Conservation (phyloP, 2,888 invertebrate species). For the Poecilobothrus nobilitatus region DNA sequence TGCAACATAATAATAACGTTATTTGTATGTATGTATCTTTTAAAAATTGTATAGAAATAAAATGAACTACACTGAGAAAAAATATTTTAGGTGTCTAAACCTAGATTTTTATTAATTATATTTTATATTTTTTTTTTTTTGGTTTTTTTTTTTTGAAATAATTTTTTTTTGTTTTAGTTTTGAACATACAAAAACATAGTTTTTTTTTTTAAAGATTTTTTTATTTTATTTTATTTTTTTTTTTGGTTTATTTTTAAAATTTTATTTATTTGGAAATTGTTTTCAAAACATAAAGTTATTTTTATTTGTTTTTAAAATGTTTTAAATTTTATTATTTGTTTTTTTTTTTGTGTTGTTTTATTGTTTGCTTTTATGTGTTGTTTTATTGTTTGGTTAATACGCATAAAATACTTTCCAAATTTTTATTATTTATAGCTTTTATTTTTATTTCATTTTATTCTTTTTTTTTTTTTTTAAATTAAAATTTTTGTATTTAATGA, state of each 20-base stretch:
- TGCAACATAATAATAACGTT: no score
- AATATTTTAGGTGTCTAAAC: constrained; percentile 4
- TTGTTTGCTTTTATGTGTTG: neutral
- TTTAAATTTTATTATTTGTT: neutral
- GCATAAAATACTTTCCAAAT: neutral
- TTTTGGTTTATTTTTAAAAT: no score
- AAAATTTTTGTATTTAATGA: neutral
- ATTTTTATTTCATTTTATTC: neutral
- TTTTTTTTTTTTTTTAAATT: neutral
- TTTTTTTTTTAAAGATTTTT: neutral
- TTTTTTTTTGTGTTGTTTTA: neutral
- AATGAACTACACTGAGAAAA: neutral
- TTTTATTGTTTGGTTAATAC: neutral
- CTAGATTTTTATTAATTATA: neutral
- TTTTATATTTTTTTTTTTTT: no score
- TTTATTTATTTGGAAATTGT: neutral
- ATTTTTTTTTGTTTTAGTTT: no score
- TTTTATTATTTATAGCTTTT: neutral
- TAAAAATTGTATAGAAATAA: neutral
- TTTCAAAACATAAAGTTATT: neutral
- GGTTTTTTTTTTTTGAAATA: no score
- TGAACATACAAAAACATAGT: neutral
- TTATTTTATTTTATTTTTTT: neutral
- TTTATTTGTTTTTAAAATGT: neutral
- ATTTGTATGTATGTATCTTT: no score